A percentile compares a stretch with the other conserved stretches of the same genome.
Conservation (phyloP, 2,888 invertebrate genomes). For the Eristalis pertinax region DNA sequence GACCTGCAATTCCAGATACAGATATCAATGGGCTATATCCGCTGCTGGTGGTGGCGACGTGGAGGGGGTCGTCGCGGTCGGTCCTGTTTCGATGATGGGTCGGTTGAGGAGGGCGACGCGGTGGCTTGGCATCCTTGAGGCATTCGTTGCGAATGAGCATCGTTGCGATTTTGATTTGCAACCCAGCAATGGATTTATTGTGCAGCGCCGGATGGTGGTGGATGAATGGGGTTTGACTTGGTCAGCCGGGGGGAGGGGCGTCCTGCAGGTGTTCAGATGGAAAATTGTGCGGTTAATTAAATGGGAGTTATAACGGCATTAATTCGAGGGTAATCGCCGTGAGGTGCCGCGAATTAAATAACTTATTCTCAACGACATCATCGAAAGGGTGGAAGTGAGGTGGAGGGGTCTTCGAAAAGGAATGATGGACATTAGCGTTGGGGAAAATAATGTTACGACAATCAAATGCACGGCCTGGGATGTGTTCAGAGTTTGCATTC, state of each 20-base stretch:
- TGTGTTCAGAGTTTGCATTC: no score
- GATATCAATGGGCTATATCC: conserved; percentile 35
- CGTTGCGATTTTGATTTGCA: conserved; percentile 60
- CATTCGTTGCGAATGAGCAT: no score
- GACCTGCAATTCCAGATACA: conserved; percentile 60
- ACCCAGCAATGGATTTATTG: conserved; percentile 49
- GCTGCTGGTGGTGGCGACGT: background rate
- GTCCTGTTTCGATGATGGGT: background rate
- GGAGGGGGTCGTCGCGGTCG: background rate
- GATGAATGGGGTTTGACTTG: background rate
- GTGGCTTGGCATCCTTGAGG: conserved; percentile 29
- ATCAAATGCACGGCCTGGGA: no score
- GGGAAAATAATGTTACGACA: no score
- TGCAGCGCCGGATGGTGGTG: background rate
- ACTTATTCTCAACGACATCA: conserved; percentile 21
- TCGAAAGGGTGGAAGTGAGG: background rate
- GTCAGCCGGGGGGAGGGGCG: conserved; percentile 1
- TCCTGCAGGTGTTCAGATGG: conserved; percentile 51
- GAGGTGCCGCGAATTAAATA: conserved; percentile 22
- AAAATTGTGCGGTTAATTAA: conserved; percentile 59
- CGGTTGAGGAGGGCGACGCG: background rate
- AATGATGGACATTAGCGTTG: no score
- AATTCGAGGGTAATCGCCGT: conserved; percentile 40
- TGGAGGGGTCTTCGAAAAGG: no score
- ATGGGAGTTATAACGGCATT: conserved; percentile 53